These are phyloP conservation scores for Petrocephalus schoutedeni DNA, from an alignment of 2,797 vertebrate species.

Conservation along the genomic window DNA sequence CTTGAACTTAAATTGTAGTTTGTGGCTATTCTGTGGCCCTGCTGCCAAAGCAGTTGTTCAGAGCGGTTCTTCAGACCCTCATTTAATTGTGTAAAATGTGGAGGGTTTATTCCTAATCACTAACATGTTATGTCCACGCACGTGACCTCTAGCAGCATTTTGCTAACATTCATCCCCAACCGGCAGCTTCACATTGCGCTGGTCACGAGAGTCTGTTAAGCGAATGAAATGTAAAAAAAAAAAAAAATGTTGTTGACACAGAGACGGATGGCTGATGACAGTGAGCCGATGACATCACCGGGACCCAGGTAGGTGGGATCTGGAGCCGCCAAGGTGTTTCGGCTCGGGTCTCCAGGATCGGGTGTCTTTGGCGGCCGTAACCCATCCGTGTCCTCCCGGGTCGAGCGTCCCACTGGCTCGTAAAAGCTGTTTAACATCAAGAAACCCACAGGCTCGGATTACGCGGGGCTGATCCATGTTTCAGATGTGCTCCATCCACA, in stretches of 20 bases:
- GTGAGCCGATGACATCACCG: conserved; percentile 20
- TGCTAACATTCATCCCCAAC: background rate
- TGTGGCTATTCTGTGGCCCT: background rate
- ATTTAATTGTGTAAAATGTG: background rate
- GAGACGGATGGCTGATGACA: conserved; percentile 16
- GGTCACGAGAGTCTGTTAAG: background rate
- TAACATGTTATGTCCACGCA: background rate
- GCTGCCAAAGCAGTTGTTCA: background rate
- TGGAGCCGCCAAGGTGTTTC: background rate
- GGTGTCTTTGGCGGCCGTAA: background rate
- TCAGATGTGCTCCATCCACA: conserved; percentile 10
- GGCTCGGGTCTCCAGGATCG: background rate
- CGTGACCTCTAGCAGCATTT: background rate
- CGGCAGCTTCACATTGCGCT: background rate
- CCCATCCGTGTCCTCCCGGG: background rate
- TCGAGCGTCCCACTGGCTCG: conserved; percentile 6
- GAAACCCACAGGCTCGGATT: background rate
- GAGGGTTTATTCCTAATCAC: background rate
- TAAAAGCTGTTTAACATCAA: background rate
- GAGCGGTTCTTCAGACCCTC: background rate
- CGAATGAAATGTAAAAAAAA: background rate
- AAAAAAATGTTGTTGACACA: background rate
- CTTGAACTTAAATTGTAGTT: background rate
- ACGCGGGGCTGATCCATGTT: background rate
- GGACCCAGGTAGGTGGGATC: background rate